A percentile compares a stretch with the other conserved stretches of the same genome.
Evolutionary conservation across 1,140 invertebrate genomes (phyloP).

Genomic region (Cryptotermes secundus): DNA sequence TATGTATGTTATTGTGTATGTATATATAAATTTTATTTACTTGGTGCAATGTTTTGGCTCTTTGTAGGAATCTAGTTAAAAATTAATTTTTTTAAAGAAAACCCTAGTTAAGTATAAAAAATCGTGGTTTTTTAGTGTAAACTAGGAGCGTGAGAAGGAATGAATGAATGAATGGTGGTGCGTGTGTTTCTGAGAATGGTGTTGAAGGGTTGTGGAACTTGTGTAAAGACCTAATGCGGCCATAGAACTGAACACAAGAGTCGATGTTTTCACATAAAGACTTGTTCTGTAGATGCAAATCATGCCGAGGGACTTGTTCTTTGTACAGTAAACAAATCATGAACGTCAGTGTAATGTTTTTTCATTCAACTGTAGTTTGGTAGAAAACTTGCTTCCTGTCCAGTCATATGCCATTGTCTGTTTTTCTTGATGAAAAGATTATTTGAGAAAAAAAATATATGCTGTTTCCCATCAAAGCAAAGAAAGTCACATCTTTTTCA

Average conservation of each 20-base stretch:
- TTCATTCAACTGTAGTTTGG: slow-evolving; percentile 16
- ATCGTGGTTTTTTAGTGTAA: not conserved
- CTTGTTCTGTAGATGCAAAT: not conserved
- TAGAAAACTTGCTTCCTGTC: slow-evolving; percentile 7
- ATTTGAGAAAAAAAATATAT: not conserved
- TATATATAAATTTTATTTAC: slow-evolving; percentile 24
- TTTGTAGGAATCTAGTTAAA: not conserved
- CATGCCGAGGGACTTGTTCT: slow-evolving; percentile 27
- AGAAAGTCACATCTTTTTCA: slow-evolving; percentile 14
- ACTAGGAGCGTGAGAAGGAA: not conserved
- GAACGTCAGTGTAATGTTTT: slow-evolving; percentile 14
- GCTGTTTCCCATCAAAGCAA: slow-evolving; percentile 11
- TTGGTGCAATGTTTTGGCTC: not conserved
- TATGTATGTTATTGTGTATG: slow-evolving; percentile 23
- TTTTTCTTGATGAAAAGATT: slow-evolving; percentile 9
- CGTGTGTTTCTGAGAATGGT: not conserved
- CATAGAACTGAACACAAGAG: slow-evolving; percentile 4
- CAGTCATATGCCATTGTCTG: slow-evolving; percentile 11
- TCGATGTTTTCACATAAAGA: not conserved
- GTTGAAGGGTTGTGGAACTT: not conserved
- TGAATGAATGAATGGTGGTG: not conserved
- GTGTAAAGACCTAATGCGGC: not conserved
- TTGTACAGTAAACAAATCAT: slow-evolving; percentile 27
- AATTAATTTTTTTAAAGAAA: slow-evolving; percentile 16
- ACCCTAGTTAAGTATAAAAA: not conserved